Evolutionary conservation across 2,797 vertebrate species (phyloP).

Genomic region (Poecilia velifera): DNA sequence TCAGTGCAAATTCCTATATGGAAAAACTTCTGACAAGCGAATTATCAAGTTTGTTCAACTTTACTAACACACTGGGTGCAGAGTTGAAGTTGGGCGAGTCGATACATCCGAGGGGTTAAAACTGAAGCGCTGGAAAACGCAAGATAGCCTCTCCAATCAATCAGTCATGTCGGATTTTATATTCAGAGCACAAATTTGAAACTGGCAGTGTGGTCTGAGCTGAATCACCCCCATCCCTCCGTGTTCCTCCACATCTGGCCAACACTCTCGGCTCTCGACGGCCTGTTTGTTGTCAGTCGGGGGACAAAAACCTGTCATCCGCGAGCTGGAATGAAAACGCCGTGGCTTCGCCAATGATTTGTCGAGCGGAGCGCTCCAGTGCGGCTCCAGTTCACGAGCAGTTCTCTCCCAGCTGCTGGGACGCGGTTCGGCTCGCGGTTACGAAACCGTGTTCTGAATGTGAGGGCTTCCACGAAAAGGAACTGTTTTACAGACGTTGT

Average conservation of each 20-base stretch:
- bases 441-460: conserved; percentile 51
- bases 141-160: neutral
- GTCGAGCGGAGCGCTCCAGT: conserved; percentile 48
- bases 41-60: neutral
- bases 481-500: conserved; percentile 16
- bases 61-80: neutral
- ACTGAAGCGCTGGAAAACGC: neutral
- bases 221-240: conserved; percentile 39
- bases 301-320: conserved; percentile 61
- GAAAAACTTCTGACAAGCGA: neutral
- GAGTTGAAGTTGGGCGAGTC: neutral
- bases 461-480: conserved; percentile 32
- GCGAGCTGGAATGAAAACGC: conserved; percentile 49
- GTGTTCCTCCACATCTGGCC: conserved; percentile 63
- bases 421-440: conserved; percentile 26
- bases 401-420: conserved; percentile 25
- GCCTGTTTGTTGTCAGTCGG: conserved; percentile 42
- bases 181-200: conserved; percentile 1
- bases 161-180: conserved; percentile 6
- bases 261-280: conserved; percentile 45
- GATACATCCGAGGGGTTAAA: neutral
- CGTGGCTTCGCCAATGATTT: conserved; percentile 60
- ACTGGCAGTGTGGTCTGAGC: conserved; percentile 37
- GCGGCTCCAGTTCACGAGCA: conserved; percentile 17
- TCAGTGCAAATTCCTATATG: neutral